phyloP scores from a whole-genome alignment of 2,113 vertebrate species.

The Calonectris borealis region DNA sequence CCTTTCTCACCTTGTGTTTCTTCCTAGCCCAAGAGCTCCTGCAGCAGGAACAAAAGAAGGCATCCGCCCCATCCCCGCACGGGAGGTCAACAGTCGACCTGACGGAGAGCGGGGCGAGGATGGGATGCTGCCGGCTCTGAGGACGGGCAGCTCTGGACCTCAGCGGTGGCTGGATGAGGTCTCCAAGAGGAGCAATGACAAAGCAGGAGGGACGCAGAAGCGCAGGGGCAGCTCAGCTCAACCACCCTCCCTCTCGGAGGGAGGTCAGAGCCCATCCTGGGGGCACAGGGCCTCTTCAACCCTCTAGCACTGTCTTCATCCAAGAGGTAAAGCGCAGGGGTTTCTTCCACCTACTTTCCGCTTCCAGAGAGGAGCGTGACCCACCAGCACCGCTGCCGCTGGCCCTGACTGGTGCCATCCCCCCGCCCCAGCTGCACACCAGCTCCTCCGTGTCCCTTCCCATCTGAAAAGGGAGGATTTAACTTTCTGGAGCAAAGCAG shows the following conservation, averaged over 20 bases:
- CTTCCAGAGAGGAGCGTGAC: neutral
- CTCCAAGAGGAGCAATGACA: neutral
- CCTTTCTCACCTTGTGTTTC: neutral
- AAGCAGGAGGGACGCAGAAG: neutral
- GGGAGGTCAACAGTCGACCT: neutral
- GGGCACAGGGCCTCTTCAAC: accelerated
- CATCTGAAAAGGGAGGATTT: neutral
- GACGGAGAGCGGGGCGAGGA: accelerated
- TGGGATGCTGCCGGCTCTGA: conserved; percentile 36
- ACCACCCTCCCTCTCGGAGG: accelerated
- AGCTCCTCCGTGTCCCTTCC: neutral
- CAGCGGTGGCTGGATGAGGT: neutral
- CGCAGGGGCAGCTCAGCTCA: neutral
- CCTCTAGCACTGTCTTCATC: neutral
- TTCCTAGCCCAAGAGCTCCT: conserved; percentile 64
- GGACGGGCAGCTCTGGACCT: neutral
- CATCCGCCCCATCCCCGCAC: accelerated
- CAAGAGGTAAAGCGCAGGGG: neutral
- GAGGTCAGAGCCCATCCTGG: neutral
- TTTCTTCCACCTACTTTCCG: neutral
- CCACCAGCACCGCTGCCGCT: neutral
- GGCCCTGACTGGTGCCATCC: neutral
- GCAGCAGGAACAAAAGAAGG: neutral
- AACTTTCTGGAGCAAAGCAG: neutral
- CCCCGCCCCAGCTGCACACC: accelerated